These are phyloP conservation scores for Phortica variegata DNA, from an alignment of 1,140 invertebrate genomes.

Conservation along the genomic window DNA sequence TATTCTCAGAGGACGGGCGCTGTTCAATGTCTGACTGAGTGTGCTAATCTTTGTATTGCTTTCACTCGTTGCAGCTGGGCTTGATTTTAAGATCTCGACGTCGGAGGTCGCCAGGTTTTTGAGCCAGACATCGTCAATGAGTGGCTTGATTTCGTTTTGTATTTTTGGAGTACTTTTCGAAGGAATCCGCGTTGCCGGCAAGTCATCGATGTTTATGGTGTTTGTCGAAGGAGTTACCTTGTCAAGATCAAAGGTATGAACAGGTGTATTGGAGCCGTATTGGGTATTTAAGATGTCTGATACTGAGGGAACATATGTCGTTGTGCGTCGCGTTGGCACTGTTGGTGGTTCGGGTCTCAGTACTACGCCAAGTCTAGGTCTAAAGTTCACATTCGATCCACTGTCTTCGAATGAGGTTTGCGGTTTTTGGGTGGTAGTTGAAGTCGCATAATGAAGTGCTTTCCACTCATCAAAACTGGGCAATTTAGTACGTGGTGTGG, in stretches of 20 bases:
- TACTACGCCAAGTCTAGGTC: not conserved
- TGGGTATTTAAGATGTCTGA: slow-evolving; percentile 17
- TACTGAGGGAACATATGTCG: slow-evolving; percentile 15
- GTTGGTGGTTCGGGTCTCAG: too few relatives aligned
- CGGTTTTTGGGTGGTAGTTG: too few relatives aligned
- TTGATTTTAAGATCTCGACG: too few relatives aligned
- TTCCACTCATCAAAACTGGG: too few relatives aligned
- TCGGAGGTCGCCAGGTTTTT: not conserved
- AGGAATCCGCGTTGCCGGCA: slow-evolving; percentile 1
- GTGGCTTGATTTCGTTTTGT: slow-evolving; percentile 10
- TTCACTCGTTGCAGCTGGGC: not conserved
- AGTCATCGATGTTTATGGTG: slow-evolving; percentile 15
- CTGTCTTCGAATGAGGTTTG: too few relatives aligned
- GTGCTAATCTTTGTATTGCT: slow-evolving; percentile 1
- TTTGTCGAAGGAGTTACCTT: not conserved
- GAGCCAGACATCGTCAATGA: not conserved
- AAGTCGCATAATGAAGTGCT: too few relatives aligned
- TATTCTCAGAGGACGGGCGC: not conserved
- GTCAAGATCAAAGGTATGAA: not conserved
- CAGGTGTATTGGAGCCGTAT: not conserved
- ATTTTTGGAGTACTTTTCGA: too few relatives aligned
- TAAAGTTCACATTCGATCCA: not conserved
- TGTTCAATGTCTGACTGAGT: slow-evolving; percentile 1
- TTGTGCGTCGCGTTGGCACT: too few relatives aligned
- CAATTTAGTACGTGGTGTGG: not conserved